A percentile compares a stretch with the other conserved stretches of the same genome.
phyloP scores from a whole-genome alignment of 2,113 vertebrate species.

The Neogobius melanostomus region DNA sequence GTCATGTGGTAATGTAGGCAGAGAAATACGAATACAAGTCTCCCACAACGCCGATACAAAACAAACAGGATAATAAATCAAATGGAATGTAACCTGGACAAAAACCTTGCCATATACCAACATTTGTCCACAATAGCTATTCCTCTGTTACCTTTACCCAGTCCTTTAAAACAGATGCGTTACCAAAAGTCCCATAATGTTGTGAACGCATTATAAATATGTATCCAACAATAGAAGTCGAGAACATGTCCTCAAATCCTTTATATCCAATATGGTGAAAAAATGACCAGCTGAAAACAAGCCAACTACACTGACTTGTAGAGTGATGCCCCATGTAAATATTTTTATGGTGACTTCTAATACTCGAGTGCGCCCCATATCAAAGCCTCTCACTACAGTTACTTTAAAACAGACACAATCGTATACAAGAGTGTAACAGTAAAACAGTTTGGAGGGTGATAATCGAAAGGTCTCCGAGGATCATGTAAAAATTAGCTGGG shows the following conservation, averaged over 20 bases:
- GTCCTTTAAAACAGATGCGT: conserved; percentile 31
- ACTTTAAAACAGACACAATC: conserved; percentile 16
- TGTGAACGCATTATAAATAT: conserved; percentile 8
- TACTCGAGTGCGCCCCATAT: conserved; percentile 16
- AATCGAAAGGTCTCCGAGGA: conserved; percentile 59
- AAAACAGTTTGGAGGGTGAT: conserved; percentile 56
- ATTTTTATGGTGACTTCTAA: conserved; percentile 28
- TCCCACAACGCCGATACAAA: conserved; percentile 35
- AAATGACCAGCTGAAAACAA: conserved; percentile 35
- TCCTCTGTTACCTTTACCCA: conserved; percentile 12
- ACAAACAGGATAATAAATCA: conserved; percentile 54
- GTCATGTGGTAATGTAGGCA: conserved; percentile 58
- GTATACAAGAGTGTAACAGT: conserved; percentile 52
- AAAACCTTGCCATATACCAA: conserved; percentile 27
- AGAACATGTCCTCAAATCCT: conserved; percentile 37
- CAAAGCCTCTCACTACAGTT: conserved; percentile 31
- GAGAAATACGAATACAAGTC: conserved; percentile 63
- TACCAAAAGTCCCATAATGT: conserved; percentile 37
- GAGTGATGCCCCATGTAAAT: conserved; percentile 11
- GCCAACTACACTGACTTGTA: conserved; percentile 20
- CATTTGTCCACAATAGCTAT: conserved; percentile 16
- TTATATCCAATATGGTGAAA: conserved; percentile 37
- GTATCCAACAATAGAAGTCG: conserved; percentile 33
- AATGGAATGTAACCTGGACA: conserved; percentile 67
- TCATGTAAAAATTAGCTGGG: conserved; percentile 50